Percentiles rank a stretch among this genome's conserved stretches.
These are phyloP conservation scores for Limenitis camilla DNA, from an alignment of 2,888 invertebrate genomes.

Conservation along the genomic window DNA sequence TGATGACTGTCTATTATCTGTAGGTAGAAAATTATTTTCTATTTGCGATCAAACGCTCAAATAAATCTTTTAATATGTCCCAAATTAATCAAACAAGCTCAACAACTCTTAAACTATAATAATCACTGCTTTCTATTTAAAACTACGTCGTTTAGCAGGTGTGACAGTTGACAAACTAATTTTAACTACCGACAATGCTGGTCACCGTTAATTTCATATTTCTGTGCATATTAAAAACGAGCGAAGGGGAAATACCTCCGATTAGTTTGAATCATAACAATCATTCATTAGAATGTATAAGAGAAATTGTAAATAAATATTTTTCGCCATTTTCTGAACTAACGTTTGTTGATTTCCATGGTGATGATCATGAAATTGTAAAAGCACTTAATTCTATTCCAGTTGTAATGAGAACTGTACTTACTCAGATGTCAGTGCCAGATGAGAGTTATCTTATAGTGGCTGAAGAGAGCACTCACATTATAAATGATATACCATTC, in stretches of 20 bases:
- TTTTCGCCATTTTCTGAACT: conserved; percentile 8
- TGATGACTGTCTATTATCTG: no score
- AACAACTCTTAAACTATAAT: no score
- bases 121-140: background rate
- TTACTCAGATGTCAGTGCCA: background rate
- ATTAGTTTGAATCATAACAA: background rate
- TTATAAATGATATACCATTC: conserved; percentile 22
- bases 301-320: conserved; percentile 13
- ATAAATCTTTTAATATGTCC: no score
- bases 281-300: conserved; percentile 11
- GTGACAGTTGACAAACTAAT: background rate
- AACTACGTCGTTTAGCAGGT: conserved; percentile 1
- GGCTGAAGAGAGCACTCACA: conserved; percentile 23
- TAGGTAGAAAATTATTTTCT: no score
- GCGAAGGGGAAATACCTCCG: background rate
- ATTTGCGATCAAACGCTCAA: no score
- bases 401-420: conserved; percentile 1
- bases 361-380: conserved; percentile 15
- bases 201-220: background rate
- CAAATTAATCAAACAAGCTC: no score
- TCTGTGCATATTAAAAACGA: background rate
- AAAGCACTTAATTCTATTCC: conserved; percentile 12
- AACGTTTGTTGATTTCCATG: conserved; percentile 21
- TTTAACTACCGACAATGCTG: conserved; percentile 2
- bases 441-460: conserved; percentile 34